Evolutionary conservation across 92 coral and sea anemone species (phyloP), one percentile per base, ranked within the genome.

Genomic region (Epizoanthus rinbou): DNA sequence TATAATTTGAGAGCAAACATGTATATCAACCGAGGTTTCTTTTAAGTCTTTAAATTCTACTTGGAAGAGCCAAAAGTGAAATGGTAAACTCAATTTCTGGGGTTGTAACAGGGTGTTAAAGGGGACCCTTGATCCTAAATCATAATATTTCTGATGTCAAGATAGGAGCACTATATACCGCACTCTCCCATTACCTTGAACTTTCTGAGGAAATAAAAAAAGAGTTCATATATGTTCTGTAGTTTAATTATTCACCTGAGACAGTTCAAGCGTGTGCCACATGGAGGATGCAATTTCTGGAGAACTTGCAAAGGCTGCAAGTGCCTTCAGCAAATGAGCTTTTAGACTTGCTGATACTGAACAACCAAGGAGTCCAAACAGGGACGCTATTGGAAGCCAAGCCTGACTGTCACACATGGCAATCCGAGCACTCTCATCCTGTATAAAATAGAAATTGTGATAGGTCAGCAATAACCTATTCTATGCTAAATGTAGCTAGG

Each of bases 311-410:
- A 95, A 95, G 16, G 98, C 98, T 19, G 98, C 94, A 59, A 95
- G 89, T 17, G 98, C 94, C 75, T 86, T 86, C 21, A 95, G 88
- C 62, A 95, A 88, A 83, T 87, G 90, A 0, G 92, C 98, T 73
- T 95, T 95, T 24, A 95, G 90, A 74, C 92, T 88, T 13, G 90
- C 86, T 66, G 95, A 93, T 50, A 95, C 89, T 16, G 98, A 85
- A 24, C 98, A 95, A n/a, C 98, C 92, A 54, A 95, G 91, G 73
- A 95, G 88, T 70, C 98, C 98, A 90, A 93, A 95, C 58, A 95
- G 78, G 2, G 98, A 95, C 28, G 98, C 95, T 64, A 95, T 79
- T 8, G 98, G 98, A 33, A 95, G 91, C 98, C 98, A 95, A 22
- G 96, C 83, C 75, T 94, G 98, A 59, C 94, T 95, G 82, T 95